phyloP scores from a whole-genome alignment of 2,888 invertebrate species.

The Chloromyia formosa region DNA sequence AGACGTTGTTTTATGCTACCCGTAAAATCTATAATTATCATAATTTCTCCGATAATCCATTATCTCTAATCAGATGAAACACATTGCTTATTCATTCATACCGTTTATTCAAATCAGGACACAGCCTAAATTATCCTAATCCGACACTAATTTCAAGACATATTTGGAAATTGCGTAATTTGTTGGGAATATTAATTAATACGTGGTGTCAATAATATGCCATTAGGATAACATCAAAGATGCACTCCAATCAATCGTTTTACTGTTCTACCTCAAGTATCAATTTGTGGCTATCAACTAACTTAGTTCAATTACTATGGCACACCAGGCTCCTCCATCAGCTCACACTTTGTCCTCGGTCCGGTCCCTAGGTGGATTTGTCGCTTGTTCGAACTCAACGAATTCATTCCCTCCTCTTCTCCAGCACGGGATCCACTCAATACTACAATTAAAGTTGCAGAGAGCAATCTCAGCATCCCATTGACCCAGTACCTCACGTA shows the following conservation, averaged over 20 bases:
- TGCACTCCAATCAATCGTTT: slow-evolving; percentile 41
- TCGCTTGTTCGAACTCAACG: too few relatives aligned
- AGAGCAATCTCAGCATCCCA: slow-evolving; percentile 25
- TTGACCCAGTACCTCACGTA: slow-evolving; percentile 33
- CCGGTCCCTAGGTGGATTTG: neutral
- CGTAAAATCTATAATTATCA: too few relatives aligned
- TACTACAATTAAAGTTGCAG: slow-evolving; percentile 29
- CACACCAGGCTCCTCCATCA: slow-evolving; percentile 11
- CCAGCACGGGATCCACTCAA: neutral
- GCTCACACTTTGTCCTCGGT: too few relatives aligned
- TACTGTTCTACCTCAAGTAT: slow-evolving; percentile 43
- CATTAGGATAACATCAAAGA: slow-evolving; percentile 24
- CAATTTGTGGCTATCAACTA: slow-evolving; percentile 47
- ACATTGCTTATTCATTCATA: too few relatives aligned
- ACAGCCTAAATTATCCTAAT: too few relatives aligned
- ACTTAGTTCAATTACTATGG: slow-evolving; percentile 37
- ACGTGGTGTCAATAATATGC: slow-evolving; percentile 38
- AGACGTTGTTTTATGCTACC: too few relatives aligned
- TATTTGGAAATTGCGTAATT: neutral
- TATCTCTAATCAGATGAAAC: too few relatives aligned
- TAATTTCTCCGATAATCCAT: too few relatives aligned
- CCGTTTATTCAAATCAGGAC: too few relatives aligned
- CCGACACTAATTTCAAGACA: too few relatives aligned
- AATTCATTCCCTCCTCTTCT: too few relatives aligned
- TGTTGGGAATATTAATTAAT: slow-evolving; percentile 30